Percentiles rank a stretch among this genome's conserved stretches.
Evolutionary conservation across 2,113 vertebrate genomes (phyloP).

Genomic region (Xenopus borealis): DNA sequence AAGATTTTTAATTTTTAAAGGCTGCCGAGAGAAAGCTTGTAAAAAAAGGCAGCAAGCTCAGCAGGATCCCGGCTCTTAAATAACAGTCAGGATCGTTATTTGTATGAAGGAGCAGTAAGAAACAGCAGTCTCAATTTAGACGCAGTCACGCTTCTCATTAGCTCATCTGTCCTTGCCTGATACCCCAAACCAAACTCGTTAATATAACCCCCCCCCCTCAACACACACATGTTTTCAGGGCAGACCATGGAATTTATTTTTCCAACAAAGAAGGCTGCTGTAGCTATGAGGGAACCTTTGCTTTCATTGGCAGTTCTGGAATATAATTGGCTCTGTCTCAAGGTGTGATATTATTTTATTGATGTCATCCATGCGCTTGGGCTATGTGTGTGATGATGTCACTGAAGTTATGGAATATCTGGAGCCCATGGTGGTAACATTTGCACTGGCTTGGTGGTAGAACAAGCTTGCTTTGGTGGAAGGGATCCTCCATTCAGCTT

Average conservation of each 20-base stretch:
- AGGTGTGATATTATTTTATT: not conserved
- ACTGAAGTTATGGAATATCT: not conserved
- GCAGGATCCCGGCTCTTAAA: constrained; percentile 66
- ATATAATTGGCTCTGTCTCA: not conserved
- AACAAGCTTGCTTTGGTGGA: no score
- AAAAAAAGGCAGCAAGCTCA: constrained; percentile 58
- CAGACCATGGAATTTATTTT: no score
- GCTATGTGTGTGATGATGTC: not conserved
- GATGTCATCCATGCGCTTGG: not conserved
- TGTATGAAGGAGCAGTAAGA: constrained; percentile 54
- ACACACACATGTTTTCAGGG: no score
- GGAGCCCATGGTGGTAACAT: not conserved
- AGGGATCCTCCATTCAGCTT: no score
- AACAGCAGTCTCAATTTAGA: constrained; percentile 1
- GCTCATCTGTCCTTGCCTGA: constrained; percentile 12
- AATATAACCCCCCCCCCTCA: constrained; percentile 32
- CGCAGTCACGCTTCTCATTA: not conserved
- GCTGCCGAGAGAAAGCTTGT: constrained; percentile 61
- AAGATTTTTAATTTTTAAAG: constrained; percentile 75
- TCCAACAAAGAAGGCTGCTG: not conserved
- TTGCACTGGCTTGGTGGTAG: no score
- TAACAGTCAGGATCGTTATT: constrained; percentile 65
- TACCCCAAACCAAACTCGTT: constrained; percentile 48
- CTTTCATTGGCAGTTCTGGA: not conserved
- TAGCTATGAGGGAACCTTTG: not conserved